phyloP scores from a whole-genome alignment of 2,113 vertebrate species.

The Onychorhynchus coronatus region DNA sequence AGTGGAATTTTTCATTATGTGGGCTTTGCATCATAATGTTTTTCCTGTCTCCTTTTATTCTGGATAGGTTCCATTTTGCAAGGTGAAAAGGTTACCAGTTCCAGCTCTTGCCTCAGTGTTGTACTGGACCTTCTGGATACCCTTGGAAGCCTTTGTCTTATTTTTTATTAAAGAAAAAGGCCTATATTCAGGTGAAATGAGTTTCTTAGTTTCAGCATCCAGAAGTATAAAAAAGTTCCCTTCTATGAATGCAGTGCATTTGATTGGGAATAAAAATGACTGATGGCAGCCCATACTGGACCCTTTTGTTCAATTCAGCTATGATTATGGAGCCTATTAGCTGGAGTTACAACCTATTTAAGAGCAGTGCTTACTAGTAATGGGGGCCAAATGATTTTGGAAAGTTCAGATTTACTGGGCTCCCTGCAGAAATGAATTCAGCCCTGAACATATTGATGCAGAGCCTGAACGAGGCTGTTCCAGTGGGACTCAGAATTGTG shows the following conservation, averaged over 20 bases:
- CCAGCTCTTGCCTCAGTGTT: neutral
- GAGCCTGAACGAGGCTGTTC: slow-evolving; percentile 62
- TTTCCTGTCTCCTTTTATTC: slow-evolving; percentile 31
- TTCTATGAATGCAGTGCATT: slow-evolving; percentile 58
- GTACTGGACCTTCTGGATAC: slow-evolving; percentile 17
- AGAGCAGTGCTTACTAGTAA: slow-evolving; percentile 81
- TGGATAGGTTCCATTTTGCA: slow-evolving; percentile 37
- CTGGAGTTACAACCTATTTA: slow-evolving; percentile 82
- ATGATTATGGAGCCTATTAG: slow-evolving; percentile 81
- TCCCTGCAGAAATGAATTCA: slow-evolving; percentile 80
- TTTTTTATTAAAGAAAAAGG: neutral
- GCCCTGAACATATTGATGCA: slow-evolving; percentile 74
- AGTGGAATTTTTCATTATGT: slow-evolving; percentile 39
- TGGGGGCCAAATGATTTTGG: slow-evolving; percentile 85
- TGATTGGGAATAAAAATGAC: slow-evolving; percentile 79
- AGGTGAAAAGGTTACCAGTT: slow-evolving; percentile 46
- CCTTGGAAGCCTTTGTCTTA: slow-evolving; percentile 4
- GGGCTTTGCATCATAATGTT: slow-evolving; percentile 4
- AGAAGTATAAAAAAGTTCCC: slow-evolving; percentile 53
- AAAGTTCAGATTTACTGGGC: slow-evolving; percentile 79
- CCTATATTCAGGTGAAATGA: slow-evolving; percentile 28
- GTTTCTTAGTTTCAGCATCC: slow-evolving; percentile 57
- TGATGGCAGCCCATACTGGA: slow-evolving; percentile 69
- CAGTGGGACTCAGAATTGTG: slow-evolving; percentile 68
- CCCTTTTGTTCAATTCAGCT: slow-evolving; percentile 76